A percentile compares a stretch with the other conserved stretches of the same genome.
Conservation (phyloP, 2,888 invertebrate genomes). For the Mythimna ferrago region DNA sequence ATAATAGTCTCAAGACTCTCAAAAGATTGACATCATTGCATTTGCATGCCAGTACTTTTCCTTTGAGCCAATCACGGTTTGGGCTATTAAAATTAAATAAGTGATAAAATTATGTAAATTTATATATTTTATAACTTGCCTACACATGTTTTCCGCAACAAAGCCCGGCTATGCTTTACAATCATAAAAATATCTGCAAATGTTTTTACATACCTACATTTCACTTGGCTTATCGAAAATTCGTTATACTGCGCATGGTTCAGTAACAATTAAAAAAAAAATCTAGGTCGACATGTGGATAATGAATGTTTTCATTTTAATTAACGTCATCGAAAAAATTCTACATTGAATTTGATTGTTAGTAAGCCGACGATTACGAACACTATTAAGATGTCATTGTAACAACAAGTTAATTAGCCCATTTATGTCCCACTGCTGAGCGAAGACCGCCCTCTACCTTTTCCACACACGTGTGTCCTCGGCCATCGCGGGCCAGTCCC, state of each 20-base stretch:
- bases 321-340: background rate
- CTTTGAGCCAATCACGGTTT: no score
- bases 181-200: conserved; percentile 33
- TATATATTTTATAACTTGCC: background rate
- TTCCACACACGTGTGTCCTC: no score
- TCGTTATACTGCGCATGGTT: conserved; percentile 2
- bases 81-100: background rate
- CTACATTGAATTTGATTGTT: background rate
- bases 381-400: no score
- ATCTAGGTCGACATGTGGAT: conserved; percentile 31
- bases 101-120: background rate
- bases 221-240: conserved; percentile 43
- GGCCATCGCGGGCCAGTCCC: no score
- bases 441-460: no score
- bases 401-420: no score
- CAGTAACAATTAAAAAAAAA: background rate
- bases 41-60: no score
- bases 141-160: conserved; percentile 20
- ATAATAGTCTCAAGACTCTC: no score
- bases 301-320: conserved; percentile 11
- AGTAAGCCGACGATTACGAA: no score
- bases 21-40: no score
- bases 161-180: conserved; percentile 14
- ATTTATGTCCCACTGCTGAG: no score
- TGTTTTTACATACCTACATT: conserved; percentile 19